Conservation (phyloP, 2,888 invertebrate species). For the Caenorhabditis sp. region DNA sequence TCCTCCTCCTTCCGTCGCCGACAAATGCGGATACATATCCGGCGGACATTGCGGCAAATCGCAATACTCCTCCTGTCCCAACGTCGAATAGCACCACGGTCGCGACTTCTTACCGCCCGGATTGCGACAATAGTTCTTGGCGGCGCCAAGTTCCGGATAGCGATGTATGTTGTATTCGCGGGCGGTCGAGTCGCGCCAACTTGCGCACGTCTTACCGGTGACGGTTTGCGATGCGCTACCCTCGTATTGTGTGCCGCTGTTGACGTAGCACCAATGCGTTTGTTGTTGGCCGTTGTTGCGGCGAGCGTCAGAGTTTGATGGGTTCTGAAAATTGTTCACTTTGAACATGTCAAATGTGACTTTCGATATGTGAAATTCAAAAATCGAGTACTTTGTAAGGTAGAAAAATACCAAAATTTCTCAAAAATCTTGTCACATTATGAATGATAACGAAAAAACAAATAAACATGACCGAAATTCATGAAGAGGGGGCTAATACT, state of each 20-base stretch:
- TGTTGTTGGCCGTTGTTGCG: slow-evolving; percentile 78
- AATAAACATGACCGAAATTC: too few relatives aligned
- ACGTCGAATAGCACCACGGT: slow-evolving; percentile 54
- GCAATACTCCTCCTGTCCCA: slow-evolving; percentile 82
- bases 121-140: slow-evolving; percentile 82
- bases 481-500: too few relatives aligned
- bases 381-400: too few relatives aligned
- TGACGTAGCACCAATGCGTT: slow-evolving; percentile 81
- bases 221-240: slow-evolving; percentile 77
- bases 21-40: slow-evolving; percentile 49
- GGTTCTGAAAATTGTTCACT: slow-evolving; percentile 4
- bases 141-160: slow-evolving; percentile 83
- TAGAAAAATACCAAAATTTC: too few relatives aligned
- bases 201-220: slow-evolving; percentile 53
- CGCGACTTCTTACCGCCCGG: slow-evolving; percentile 78
- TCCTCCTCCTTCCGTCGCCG: background rate
- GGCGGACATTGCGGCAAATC: slow-evolving; percentile 75
- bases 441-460: too few relatives aligned
- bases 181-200: slow-evolving; percentile 53
- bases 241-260: slow-evolving; percentile 79
- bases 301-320: background rate
- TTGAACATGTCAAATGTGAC: too few relatives aligned
- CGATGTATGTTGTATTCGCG: slow-evolving; percentile 76
- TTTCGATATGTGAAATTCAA: too few relatives aligned
- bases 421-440: too few relatives aligned